Percentiles rank a stretch among this genome's conserved stretches.
phyloP scores from a whole-genome alignment of 2,113 vertebrate species.

The Perca flavescens region DNA sequence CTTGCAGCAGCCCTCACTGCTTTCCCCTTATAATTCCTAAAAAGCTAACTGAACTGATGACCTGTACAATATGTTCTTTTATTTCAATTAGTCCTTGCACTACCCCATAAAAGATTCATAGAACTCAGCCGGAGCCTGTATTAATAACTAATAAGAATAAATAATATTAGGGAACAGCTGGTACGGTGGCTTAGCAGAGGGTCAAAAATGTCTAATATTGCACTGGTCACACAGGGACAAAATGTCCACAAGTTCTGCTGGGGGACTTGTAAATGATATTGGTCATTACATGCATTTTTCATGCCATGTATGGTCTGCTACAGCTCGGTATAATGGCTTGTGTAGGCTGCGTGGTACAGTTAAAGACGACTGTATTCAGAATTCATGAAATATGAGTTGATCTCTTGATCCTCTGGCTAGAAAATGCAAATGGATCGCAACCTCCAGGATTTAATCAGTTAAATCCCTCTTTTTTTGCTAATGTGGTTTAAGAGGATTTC shows the following conservation, averaged over 20 bases:
- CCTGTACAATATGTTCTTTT: slow-evolving; percentile 38
- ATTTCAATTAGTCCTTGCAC: slow-evolving; percentile 44
- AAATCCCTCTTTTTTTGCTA: slow-evolving; percentile 50
- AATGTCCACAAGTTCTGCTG: background rate
- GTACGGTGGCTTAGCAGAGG: background rate
- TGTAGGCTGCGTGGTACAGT: background rate
- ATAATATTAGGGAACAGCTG: slow-evolving; percentile 25
- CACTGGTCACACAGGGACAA: background rate
- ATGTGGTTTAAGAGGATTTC: slow-evolving; percentile 69
- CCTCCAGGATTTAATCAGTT: slow-evolving; percentile 58
- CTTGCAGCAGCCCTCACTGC: rapidly evolving
- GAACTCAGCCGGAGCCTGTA: background rate
- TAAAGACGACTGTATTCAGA: background rate
- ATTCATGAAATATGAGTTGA: slow-evolving; percentile 43
- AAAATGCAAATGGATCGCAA: slow-evolving; percentile 42
- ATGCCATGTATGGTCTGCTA: background rate
- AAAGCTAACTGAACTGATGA: slow-evolving; percentile 34
- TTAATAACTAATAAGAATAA: slow-evolving; percentile 48
- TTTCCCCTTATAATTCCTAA: slow-evolving; percentile 11
- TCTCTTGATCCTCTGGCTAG: slow-evolving; percentile 44
- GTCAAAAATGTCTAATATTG: slow-evolving; percentile 29
- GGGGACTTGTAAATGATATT: slow-evolving; percentile 5
- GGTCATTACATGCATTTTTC: background rate
- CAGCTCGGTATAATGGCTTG: background rate
- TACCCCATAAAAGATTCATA: slow-evolving; percentile 40